Base-by-base conservation (phyloP, 2,888 invertebrate genomes). In the Synergus umbraculus region DNA sequence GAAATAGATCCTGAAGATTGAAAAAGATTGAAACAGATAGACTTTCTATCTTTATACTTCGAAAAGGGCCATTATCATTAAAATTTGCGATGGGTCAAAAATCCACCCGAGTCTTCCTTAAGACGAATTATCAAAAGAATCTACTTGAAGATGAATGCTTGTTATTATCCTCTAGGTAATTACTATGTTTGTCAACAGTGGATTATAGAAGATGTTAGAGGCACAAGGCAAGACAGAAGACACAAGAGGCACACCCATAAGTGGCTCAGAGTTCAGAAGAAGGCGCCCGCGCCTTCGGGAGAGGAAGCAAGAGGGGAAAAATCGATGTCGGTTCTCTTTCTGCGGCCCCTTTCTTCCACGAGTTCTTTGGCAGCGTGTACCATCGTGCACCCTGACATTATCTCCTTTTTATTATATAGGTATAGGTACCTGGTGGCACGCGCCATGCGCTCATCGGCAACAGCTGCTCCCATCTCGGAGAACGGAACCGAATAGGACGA, bases 341-440 rank as follows among this genome's bases (percentile, higher is more conserved):
- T 66, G 82, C 82, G 82, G 69, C 80, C 82, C 81, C 77, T 81
- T 83, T 82, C 82, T 83, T 82, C 67, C 46, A 76, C 78, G 60
- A 58, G 77, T 78, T 84, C 83, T 86, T 86, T 82, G 85, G 86
- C 85, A 85, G 85, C 85, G 86, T 85, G 86, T 86, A 83, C 85
- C 87, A 79, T 78, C 77, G 85, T 85, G 86, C 88, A 91, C 90
- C 91, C 90, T 86, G 88, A 87, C 88, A 91, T 91, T 91, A 91
- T 91, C 90, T 88, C 85, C 87, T 87, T 87, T 89, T 86, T 88
- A 88, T 89, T 88, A 86, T 88, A 87, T 88, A 88, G 86, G 78
- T 83, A 87, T 87, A 86, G 88, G 88, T 90, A 92, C 91, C 91
- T 91, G 90, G 91, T 92, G 92, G 92, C 92, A 92, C 92, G 92